Evolutionary conservation across 2,113 vertebrate genomes (phyloP).

Genomic region (Craseonycteris thonglongyai): DNA sequence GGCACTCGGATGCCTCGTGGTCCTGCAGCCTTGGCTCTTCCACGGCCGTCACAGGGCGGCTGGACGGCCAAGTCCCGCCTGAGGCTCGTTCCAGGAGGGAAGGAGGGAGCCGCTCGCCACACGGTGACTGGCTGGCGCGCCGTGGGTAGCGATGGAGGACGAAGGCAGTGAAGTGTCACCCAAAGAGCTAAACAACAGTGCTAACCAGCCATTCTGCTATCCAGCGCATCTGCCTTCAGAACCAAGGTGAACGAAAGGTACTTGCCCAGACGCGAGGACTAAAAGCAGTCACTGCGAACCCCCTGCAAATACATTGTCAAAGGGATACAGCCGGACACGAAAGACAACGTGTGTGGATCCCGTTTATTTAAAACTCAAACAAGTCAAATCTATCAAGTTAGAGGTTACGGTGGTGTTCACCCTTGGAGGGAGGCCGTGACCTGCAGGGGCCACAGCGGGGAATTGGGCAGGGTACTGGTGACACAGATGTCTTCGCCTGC

Average conservation of each 20-base stretch:
- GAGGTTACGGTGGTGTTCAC: neutral
- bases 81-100: fast-evolving
- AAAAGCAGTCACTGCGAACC: neutral
- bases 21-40: neutral
- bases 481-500: neutral
- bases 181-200: too few species aligned
- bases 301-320: neutral
- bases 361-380: neutral
- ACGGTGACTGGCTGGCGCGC: fast-evolving
- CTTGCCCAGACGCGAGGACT: neutral
- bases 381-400: neutral
- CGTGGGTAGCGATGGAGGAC: fast-evolving
- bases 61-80: neutral
- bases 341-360: neutral
- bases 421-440: neutral
- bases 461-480: neutral
- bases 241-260: neutral
- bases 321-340: neutral
- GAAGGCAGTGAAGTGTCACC: neutral
- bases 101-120: fast-evolving
- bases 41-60: neutral
- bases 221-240: neutral
- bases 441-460: fast-evolving
- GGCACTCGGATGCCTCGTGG: fast-evolving
- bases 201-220: neutral